phyloP scores from a whole-genome alignment of 2,113 vertebrate genomes.

The Rhodinocichla rosea region DNA sequence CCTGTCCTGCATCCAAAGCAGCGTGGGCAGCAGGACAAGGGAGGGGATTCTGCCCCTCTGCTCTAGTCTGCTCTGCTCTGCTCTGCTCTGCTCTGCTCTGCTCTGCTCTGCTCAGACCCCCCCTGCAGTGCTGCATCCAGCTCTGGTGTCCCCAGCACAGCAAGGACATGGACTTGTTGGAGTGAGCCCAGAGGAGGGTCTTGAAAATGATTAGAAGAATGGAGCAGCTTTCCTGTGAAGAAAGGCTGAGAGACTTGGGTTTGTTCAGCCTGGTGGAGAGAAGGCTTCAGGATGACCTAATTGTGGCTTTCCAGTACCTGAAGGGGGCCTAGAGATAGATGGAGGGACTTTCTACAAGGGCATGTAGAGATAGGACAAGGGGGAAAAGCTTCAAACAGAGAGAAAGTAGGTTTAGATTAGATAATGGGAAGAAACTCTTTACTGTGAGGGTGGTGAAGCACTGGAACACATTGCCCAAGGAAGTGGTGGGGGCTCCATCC shows the following conservation, averaged over 20 bases:
- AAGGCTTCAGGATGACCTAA: accelerated
- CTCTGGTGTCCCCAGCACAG: neutral
- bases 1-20: neutral
- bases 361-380: neutral
- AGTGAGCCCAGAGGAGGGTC: neutral
- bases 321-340: neutral
- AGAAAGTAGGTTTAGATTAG: neutral
- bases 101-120: neutral
- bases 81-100: too few relatives aligned
- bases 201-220: neutral
- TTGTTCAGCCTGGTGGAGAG: neutral
- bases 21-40: accelerated
- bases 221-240: neutral
- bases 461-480: neutral
- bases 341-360: neutral
- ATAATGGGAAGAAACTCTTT: neutral
- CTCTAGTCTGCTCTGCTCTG: too few relatives aligned
- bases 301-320: neutral
- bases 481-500: neutral
- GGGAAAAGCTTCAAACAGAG: neutral
- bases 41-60: neutral
- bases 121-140: neutral
- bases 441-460: neutral
- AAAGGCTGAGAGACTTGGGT: neutral
- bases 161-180: neutral